Evolutionary conservation across 2,113 vertebrate genomes (phyloP).

Genomic region (Dromas ardeola): DNA sequence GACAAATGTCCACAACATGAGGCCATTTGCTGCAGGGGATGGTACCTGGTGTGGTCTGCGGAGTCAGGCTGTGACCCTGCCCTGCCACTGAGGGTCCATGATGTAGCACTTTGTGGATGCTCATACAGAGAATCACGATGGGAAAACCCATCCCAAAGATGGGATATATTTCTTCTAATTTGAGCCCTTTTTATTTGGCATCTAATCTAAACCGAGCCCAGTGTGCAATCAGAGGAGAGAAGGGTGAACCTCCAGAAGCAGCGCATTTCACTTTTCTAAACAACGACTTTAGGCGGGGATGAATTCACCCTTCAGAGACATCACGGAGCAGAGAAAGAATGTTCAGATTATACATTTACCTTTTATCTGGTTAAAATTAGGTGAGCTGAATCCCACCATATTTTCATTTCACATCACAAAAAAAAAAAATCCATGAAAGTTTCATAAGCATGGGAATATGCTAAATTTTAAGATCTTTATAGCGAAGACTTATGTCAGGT

Average conservation of each 20-base stretch:
- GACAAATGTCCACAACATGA: neutral
- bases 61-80: neutral
- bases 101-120: neutral
- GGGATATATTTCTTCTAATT: neutral
- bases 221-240: neutral
- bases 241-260: neutral
- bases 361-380: neutral
- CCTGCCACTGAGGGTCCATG: neutral
- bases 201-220: neutral
- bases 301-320: neutral
- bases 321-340: neutral
- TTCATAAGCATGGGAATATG: neutral
- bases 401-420: neutral
- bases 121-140: rapidly evolving
- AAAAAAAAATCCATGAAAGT: neutral
- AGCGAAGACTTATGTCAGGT: neutral
- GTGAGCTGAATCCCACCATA: neutral
- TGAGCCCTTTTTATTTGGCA: neutral
- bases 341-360: neutral
- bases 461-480: neutral
- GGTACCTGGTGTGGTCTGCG: neutral
- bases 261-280: neutral
- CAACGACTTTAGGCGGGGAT: rapidly evolving
- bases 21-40: neutral
- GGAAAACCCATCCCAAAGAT: neutral